Evolutionary conservation across 2,888 invertebrate species (phyloP), one percentile per base, ranked within the genome.

Genomic region (Phalangium opilio): DNA sequence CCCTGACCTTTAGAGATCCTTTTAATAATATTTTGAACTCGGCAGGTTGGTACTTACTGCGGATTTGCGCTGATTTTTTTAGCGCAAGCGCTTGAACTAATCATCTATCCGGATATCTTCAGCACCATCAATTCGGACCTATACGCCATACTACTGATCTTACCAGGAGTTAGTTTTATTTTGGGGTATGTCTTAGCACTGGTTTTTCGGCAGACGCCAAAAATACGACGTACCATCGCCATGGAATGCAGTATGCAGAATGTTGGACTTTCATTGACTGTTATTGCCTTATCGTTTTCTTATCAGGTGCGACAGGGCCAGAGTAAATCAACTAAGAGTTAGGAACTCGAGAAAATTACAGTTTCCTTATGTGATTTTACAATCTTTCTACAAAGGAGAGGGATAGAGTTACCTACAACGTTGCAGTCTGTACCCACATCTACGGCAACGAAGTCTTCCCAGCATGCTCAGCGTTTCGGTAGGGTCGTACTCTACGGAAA

Each of bases 161-260:
- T 63, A n/a, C 62, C 62, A 3, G 50, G 57, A 36, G 36, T 59
- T 11, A 61, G 61, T 12, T 58, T 61, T 21, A 38, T 49, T 10
- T 51, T 63, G 14, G 63, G 62, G 5, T 63, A 57, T 41, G 43
- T 54, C 12, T 53, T 59, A 3, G 59, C 62, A 5, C 48, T 53
- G n/a, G 44, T 61, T 11, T 58, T 57, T 47, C 44, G 60, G 7
- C 55, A 60, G 51, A 50, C 56, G 20, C 49, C 53, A 3, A 49
- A 46, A 1, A 55, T 51, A n/a, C 44, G 62, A 18, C 51, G 61
- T 43, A 63, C 63, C 3, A 58, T 63, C 27, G 61, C 60, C 45
- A 55, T 63, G 38, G 63, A 63, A 50, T 61, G 62, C 3, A 61
- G 62, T 21, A 59, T 62, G 18, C 63, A 63, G 46, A 63, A 63